Conservation (phyloP, 2,113 vertebrate species). For the Chlorodrepanis virens region DNA sequence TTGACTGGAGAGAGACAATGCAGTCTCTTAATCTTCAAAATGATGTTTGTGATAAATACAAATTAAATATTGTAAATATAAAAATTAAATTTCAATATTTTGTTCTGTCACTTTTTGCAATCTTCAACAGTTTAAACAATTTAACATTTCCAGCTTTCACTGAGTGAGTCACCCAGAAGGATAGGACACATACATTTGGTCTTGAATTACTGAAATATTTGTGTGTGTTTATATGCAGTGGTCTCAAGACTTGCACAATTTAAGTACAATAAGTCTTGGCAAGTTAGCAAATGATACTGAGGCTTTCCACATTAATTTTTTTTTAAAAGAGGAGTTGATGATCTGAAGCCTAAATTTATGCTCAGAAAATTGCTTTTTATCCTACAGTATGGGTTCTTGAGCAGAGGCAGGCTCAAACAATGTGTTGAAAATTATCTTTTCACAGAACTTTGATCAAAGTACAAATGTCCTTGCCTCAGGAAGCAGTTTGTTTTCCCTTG, state of each 20-base stretch:
- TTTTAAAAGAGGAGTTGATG: not conserved
- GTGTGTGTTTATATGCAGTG: not conserved
- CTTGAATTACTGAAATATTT: conserved; percentile 56
- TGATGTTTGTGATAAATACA: conserved; percentile 34
- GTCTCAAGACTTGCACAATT: not conserved
- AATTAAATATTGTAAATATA: not conserved
- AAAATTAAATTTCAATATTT: not conserved
- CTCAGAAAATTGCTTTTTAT: conserved; percentile 25
- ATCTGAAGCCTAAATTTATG: not conserved
- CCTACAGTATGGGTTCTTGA: not conserved
- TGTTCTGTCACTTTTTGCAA: not conserved
- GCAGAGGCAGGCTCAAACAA: not conserved
- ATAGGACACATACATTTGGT: not conserved
- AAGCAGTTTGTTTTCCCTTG: not conserved
- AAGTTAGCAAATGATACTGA: not conserved
- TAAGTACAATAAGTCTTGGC: not conserved
- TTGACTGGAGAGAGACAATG: not conserved
- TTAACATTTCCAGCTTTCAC: conserved; percentile 5
- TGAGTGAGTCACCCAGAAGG: conserved; percentile 36
- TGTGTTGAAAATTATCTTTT: conserved; percentile 23
- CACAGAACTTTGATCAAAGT: conserved; percentile 27
- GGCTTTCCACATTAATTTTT: not conserved
- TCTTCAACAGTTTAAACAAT: not conserved
- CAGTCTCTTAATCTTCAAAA: conserved; percentile 8
- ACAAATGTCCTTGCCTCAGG: conserved; percentile 14